Evolutionary conservation across 1,140 invertebrate species (phyloP).

Genomic region (Drosophila ironensis): DNA sequence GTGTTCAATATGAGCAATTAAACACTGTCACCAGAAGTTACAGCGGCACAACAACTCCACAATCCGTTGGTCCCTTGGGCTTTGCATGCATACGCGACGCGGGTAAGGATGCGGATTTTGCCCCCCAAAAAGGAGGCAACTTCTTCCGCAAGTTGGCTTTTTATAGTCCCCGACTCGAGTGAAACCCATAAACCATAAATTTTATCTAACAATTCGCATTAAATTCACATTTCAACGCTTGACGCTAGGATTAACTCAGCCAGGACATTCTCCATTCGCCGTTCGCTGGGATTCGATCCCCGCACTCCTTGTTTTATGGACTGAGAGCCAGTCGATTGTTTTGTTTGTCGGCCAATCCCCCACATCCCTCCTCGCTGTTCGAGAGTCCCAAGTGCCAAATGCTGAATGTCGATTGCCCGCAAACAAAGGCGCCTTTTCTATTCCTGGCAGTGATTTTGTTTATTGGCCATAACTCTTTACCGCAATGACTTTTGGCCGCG

Average conservation of each 20-base stretch:
- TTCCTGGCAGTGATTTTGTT: constrained; percentile 69
- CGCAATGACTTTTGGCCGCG: constrained; percentile 50
- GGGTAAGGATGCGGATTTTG: background rate
- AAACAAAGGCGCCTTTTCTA: constrained; percentile 46
- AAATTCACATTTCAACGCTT: constrained; percentile 70
- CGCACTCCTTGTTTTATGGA: constrained; percentile 48
- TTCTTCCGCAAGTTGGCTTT: constrained; percentile 27
- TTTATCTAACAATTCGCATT: constrained; percentile 66
- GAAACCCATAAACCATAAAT: constrained; percentile 59
- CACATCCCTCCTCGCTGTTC: constrained; percentile 16
- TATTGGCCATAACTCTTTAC: constrained; percentile 79
- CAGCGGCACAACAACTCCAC: constrained; percentile 41
- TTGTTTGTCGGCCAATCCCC: constrained; percentile 33
- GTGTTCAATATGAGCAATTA: constrained; percentile 80
- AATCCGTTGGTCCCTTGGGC: background rate
- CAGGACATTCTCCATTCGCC: background rate
- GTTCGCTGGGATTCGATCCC: constrained; percentile 10
- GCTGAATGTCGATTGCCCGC: constrained; percentile 41
- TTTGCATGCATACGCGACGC: constrained; percentile 12
- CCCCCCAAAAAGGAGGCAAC: constrained; percentile 2
- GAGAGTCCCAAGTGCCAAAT: constrained; percentile 35
- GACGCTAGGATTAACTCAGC: constrained; percentile 50
- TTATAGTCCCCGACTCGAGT: constrained; percentile 14
- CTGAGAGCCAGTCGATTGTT: constrained; percentile 41
- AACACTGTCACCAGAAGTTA: constrained; percentile 74